Percentiles rank a stretch among this genome's conserved stretches.
Evolutionary conservation across 2,888 invertebrate genomes (phyloP).

Genomic region (Zygothrica quintamaculata): DNA sequence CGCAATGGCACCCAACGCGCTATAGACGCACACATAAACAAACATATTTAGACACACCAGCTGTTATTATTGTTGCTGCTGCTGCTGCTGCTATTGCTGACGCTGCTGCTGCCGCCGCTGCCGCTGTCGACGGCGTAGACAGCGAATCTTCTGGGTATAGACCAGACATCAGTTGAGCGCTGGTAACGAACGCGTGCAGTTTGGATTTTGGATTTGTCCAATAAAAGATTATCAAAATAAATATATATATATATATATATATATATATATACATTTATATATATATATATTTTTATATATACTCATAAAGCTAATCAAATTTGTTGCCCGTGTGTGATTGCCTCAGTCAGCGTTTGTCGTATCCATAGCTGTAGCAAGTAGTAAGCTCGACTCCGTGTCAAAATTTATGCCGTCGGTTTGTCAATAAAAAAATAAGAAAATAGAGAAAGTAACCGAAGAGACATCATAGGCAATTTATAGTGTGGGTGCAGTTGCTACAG

Average conservation of each 20-base stretch:
- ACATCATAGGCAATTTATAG: constrained; percentile 56
- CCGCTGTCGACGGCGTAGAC: constrained; percentile 40
- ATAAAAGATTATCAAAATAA: no score
- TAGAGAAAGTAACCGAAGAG: constrained; percentile 17
- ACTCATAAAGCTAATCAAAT: no score
- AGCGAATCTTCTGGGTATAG: constrained; percentile 54
- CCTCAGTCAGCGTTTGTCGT: neutral
- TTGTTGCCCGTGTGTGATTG: constrained; percentile 10
- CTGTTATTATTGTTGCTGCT: constrained; percentile 29
- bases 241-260: no score
- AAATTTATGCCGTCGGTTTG: constrained; percentile 45
- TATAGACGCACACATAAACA: constrained; percentile 9
- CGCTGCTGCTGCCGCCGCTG: constrained; percentile 33
- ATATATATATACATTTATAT: no score
- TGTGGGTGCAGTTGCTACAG: constrained; percentile 52
- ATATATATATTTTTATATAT: no score
- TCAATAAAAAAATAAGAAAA: constrained; percentile 41
- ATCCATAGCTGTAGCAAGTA: neutral
- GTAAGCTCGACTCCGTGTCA: neutral
- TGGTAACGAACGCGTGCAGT: constrained; percentile 80
- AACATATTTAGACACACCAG: constrained; percentile 21
- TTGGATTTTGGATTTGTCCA: constrained; percentile 51
- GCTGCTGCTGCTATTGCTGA: constrained; percentile 29
- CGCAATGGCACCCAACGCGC: constrained; percentile 6
- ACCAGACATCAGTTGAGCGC: constrained; percentile 77